Evolutionary conservation across 2,888 invertebrate species (phyloP), one percentile per base, ranked within the genome.

Genomic region (Erpobdella octoculata): DNA sequence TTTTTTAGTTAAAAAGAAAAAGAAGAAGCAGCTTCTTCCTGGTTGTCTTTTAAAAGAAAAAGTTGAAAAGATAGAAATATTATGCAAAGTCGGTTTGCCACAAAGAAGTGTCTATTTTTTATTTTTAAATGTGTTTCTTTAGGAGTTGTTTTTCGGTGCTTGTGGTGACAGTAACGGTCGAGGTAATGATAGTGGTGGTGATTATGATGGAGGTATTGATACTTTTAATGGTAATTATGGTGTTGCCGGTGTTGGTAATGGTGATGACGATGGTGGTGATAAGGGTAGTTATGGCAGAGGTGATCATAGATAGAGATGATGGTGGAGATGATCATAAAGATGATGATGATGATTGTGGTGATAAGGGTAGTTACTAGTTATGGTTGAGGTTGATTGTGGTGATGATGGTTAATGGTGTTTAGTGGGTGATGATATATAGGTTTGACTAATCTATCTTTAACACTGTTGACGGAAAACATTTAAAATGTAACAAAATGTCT

Each of bases 11-110:
- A 71, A 71, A 62, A 62, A 71, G 21, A 62, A 65, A 62, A 71
- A 71, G 65, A 67, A 46, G n/a, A 71, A 71, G 48, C 15, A 5
- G 31, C 35, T 71, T 15, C 28, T 38, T 18, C 65, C 65, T n/a
- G 65, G 28, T 62, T 62, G 46, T 35, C 28, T 62, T 2, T n/a
- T 64, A 21, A 64, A 62, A 25, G 33, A 64, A 18, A 71, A 48
- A 48, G 65, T 65, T 4, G 21, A n/a, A 21, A 21, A 21, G 6
- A 6, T 71, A 3, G 71, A 71, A 46, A 65, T 71, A 21, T 31
- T 41, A 1, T 71, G 71, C 65, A 71, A 71, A 36, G 71, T 65
- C n/a, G n/a, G n/a, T n/a, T n/a, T n/a, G n/a, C n/a, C n/a, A n/a
- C n/a, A n/a, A n/a, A n/a, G n/a, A n/a, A n/a, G n/a, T n/a, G n/a